These are phyloP conservation scores for Spongia lamella DNA, from an alignment of 37 sponge, comb jelly and placozoan genomes.

Conservation along the genomic window DNA sequence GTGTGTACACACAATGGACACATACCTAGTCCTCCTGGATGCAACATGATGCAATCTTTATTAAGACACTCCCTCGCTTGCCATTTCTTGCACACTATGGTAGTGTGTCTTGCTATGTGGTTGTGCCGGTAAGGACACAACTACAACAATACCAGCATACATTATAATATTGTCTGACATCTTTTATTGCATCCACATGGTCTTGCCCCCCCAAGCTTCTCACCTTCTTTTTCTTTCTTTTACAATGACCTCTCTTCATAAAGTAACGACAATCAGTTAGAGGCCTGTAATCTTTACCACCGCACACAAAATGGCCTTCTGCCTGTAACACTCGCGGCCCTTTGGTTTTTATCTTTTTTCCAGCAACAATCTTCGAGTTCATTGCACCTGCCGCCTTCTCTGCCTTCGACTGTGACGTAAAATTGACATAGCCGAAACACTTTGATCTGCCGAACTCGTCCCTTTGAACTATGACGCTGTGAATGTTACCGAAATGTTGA, in stretches of 20 bases:
- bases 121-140: constrained; percentile 82
- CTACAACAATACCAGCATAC: not conserved
- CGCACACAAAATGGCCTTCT: constrained; percentile 27
- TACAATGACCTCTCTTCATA: constrained; percentile 44
- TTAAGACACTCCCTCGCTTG: constrained; percentile 42
- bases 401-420: constrained; percentile 26
- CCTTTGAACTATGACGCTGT: constrained; percentile 44
- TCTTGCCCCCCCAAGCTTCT: not conserved
- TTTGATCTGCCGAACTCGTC: constrained; percentile 59
- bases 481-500: constrained; percentile 33
- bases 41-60: constrained; percentile 27
- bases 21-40: constrained; percentile 42
- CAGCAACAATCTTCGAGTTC: constrained; percentile 5
- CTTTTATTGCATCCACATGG: too few species aligned
- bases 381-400: constrained; percentile 57
- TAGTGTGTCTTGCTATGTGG: constrained; percentile 17
- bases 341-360: constrained; percentile 50
- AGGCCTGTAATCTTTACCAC: constrained; percentile 54
- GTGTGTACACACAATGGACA: not conserved
- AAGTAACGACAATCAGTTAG: constrained; percentile 83
- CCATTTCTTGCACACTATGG: constrained; percentile 49
- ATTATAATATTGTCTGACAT: too few species aligned
- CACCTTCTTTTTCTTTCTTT: constrained; percentile 33
- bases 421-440: constrained; percentile 81
- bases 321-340: constrained; percentile 50